Conservation (phyloP, 2,888 invertebrate genomes). For the Caenorhabditis sp. region DNA sequence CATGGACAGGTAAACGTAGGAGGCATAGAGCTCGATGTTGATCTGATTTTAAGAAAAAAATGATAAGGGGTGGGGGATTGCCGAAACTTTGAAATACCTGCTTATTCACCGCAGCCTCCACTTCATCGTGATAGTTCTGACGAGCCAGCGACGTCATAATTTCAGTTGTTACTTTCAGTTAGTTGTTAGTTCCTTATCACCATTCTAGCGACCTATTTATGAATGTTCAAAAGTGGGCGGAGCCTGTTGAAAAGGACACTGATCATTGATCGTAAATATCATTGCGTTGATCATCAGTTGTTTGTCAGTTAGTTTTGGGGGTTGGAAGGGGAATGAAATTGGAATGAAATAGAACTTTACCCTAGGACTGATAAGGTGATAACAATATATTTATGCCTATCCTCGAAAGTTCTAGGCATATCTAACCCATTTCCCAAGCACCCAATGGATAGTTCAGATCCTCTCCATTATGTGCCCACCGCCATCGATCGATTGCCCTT, state of each 20-base stretch:
- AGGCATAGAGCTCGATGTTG: constrained; percentile 89
- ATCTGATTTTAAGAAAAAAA: constrained; percentile 85
- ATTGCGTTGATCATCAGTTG: too few relatives aligned
- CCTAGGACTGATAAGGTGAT: too few relatives aligned
- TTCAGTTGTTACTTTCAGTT: constrained; percentile 30
- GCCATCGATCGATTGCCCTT: constrained; percentile 8
- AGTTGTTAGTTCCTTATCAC: constrained; percentile 35
- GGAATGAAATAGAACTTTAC: too few relatives aligned
- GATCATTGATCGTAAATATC: too few relatives aligned
- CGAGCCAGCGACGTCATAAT: constrained; percentile 67
- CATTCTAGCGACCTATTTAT: constrained; percentile 27
- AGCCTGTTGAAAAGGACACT: too few relatives aligned
- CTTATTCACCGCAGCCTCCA: constrained; percentile 82
- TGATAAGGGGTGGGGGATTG: too few relatives aligned
- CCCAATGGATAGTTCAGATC: too few relatives aligned
- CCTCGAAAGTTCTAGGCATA: too few relatives aligned
- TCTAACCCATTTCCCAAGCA: too few relatives aligned
- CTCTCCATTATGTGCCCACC: constrained; percentile 20
- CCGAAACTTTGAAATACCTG: too few relatives aligned
- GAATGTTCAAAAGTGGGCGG: constrained; percentile 30
- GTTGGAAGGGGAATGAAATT: neutral
- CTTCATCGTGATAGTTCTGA: constrained; percentile 80
- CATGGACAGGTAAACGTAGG: constrained; percentile 89
- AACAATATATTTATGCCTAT: constrained; percentile 23
- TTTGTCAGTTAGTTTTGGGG: too few relatives aligned